These are phyloP conservation scores for Drosophila ogumai DNA, from an alignment of 1,140 invertebrate species.

Conservation along the genomic window DNA sequence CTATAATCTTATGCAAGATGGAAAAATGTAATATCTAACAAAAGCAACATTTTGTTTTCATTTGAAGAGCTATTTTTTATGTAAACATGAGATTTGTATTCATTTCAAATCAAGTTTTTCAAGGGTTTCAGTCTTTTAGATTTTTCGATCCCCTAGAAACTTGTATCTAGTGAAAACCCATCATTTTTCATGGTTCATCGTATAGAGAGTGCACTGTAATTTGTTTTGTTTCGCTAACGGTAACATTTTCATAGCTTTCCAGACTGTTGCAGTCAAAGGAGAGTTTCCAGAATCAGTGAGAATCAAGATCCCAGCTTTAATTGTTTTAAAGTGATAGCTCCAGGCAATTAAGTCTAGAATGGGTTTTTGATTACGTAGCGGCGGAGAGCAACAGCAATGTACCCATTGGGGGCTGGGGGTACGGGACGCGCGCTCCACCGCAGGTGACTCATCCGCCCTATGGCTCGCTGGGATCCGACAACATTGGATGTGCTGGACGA, in stretches of 20 bases:
- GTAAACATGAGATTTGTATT: background rate
- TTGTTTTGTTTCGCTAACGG: background rate
- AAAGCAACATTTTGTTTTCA: background rate
- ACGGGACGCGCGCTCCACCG: conserved; percentile 48
- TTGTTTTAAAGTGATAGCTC: conserved; percentile 29
- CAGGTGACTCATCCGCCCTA: conserved; percentile 78
- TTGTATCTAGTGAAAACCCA: background rate
- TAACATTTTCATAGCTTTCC: background rate
- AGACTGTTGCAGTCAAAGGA: conserved; percentile 4
- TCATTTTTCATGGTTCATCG: background rate
- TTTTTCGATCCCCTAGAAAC: background rate
- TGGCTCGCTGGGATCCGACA: conserved; percentile 35
- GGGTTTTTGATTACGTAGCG: conserved; percentile 77
- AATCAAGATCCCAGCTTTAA: conserved; percentile 25
- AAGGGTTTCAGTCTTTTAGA: background rate
- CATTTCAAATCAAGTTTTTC: background rate
- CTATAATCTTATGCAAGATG: background rate
- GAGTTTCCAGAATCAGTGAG: conserved; percentile 6
- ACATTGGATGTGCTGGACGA: conserved; percentile 35
- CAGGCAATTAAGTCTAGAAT: conserved; percentile 55
- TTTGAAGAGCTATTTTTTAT: background rate
- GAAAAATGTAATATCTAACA: background rate
- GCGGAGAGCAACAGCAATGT: conserved; percentile 62
- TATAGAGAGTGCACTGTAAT: background rate
- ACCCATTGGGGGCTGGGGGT: conserved; percentile 24